These are phyloP conservation scores for Lucinisca nassula DNA, from an alignment of 2,888 invertebrate species.

Conservation along the genomic window DNA sequence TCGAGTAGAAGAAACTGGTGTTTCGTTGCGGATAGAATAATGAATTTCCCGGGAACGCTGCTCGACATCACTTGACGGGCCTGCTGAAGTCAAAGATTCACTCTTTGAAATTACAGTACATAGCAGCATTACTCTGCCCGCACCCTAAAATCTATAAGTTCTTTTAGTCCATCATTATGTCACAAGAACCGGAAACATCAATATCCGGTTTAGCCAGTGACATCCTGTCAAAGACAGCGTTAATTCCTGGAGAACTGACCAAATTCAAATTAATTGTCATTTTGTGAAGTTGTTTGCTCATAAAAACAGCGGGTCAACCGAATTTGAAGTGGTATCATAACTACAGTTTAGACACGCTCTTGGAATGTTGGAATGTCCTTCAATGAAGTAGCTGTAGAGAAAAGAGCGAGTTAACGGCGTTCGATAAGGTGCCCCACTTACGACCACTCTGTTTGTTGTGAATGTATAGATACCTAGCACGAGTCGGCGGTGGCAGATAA, in stretches of 20 bases:
- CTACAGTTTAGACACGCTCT: neutral
- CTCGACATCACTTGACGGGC: too few relatives aligned
- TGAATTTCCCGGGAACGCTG: too few relatives aligned
- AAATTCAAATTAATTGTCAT: neutral
- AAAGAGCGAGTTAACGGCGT: constrained; percentile 1
- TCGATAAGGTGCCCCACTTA: constrained; percentile 25
- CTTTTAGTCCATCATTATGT: too few relatives aligned
- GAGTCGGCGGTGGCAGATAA: constrained; percentile 21
- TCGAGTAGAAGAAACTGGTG: too few relatives aligned
- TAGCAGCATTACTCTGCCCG: too few relatives aligned
- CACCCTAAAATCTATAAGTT: too few relatives aligned
- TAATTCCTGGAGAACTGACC: neutral
- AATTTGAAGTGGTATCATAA: neutral
- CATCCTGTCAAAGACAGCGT: neutral
- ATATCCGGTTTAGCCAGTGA: constrained; percentile 9
- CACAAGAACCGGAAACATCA: neutral
- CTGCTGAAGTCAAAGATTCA: too few relatives aligned
- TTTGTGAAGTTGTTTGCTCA: neutral
- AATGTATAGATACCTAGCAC: neutral
- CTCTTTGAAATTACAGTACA: too few relatives aligned
- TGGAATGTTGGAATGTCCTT: constrained; percentile 11
- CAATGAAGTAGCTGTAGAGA: neutral
- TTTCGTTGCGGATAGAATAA: too few relatives aligned
- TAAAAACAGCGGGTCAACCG: neutral
- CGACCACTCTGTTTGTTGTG: constrained; percentile 4